Percentiles rank a stretch among this genome's conserved stretches.
Conservation (phyloP, 2,888 invertebrate genomes). For the Mythimna ferrago region DNA sequence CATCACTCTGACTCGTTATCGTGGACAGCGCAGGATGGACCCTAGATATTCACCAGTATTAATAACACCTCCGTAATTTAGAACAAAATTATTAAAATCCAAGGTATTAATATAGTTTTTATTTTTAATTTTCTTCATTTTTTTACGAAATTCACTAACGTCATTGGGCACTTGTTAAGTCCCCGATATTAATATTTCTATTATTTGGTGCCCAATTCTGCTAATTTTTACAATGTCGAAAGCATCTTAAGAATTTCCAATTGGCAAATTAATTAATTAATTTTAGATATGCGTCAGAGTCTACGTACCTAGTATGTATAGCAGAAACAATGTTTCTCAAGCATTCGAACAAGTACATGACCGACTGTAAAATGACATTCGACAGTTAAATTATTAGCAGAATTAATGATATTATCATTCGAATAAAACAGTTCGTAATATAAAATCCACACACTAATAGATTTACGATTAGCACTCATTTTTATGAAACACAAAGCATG, state of each 20-base stretch:
- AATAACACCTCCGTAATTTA: slow-evolving; percentile 64
- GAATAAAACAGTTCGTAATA: slow-evolving; percentile 28
- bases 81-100: slow-evolving; percentile 59
- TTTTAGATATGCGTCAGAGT: slow-evolving; percentile 25
- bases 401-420: slow-evolving; percentile 51
- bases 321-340: slow-evolving; percentile 39
- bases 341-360: slow-evolving; percentile 40
- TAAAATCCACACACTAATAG: slow-evolving; percentile 45
- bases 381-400: slow-evolving; percentile 65
- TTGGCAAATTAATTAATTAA: slow-evolving; percentile 1
- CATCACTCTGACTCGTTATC: slow-evolving; percentile 59
- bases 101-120: slow-evolving; percentile 65
- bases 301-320: slow-evolving; percentile 48
- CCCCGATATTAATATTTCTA: slow-evolving; percentile 20
- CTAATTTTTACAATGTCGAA: slow-evolving; percentile 65
- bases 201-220: slow-evolving; percentile 62
- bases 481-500: slow-evolving; percentile 61
- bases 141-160: slow-evolving; percentile 52
- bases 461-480: slow-evolving; percentile 56
- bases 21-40: slow-evolving; percentile 66
- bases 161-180: slow-evolving; percentile 50
- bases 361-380: slow-evolving; percentile 39
- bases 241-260: slow-evolving; percentile 7
- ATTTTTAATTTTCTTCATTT: slow-evolving; percentile 57
- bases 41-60: slow-evolving; percentile 67